Percentiles rank a stretch among this genome's conserved stretches.
Evolutionary conservation across 2,888 invertebrate species (phyloP).

Genomic region (Hyles lineata): DNA sequence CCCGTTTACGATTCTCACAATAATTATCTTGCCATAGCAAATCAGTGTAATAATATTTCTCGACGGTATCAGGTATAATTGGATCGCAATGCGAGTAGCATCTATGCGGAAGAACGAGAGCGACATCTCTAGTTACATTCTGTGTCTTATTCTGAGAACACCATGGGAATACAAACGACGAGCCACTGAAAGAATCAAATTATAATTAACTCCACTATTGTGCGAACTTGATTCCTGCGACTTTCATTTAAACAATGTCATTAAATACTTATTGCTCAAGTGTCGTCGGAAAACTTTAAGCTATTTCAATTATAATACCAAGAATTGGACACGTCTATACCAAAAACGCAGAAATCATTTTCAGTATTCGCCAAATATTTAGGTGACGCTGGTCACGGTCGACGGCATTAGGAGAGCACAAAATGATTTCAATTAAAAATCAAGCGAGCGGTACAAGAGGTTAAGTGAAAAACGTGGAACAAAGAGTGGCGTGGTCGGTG

Average conservation of each 20-base stretch:
- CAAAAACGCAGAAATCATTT: neutral
- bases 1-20: constrained; percentile 73
- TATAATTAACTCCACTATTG: constrained; percentile 20
- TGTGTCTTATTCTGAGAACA: constrained; percentile 79
- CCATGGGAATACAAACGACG: constrained; percentile 67
- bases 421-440: constrained; percentile 57
- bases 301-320: constrained; percentile 19
- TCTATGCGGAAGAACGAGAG: constrained; percentile 80
- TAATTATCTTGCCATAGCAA: constrained; percentile 70
- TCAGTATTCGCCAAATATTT: constrained; percentile 1
- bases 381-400: constrained; percentile 12
- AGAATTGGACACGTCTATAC: constrained; percentile 13
- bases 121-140: constrained; percentile 80
- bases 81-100: constrained; percentile 78
- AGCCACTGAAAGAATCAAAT: constrained; percentile 19
- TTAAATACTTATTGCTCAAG: neutral
- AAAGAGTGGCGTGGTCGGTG: constrained; percentile 70
- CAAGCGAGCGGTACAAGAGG: constrained; percentile 50
- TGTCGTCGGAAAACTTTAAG: constrained; percentile 10
- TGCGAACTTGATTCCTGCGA: constrained; percentile 15
- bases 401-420: constrained; percentile 39
- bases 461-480: constrained; percentile 74
- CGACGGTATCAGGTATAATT: constrained; percentile 79
- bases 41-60: constrained; percentile 76
- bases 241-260: constrained; percentile 22